phyloP scores from a whole-genome alignment of 2,113 vertebrate genomes.

The Camarhynchus parvulus region DNA sequence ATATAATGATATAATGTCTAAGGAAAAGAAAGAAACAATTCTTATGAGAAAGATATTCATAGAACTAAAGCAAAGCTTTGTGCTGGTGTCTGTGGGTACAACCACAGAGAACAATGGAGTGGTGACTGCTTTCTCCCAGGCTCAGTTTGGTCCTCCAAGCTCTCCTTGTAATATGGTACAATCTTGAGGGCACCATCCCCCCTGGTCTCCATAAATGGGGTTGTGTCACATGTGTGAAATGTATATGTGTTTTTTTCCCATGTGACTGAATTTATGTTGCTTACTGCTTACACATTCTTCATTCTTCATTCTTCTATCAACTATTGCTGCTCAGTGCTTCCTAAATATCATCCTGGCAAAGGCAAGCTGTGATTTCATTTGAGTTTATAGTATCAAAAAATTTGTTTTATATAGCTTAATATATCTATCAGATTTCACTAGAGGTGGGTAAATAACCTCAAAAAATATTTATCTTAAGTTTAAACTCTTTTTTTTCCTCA shows the following conservation, averaged over 20 bases:
- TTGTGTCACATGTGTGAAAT: background rate
- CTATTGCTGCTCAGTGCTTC: background rate
- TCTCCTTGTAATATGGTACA: background rate
- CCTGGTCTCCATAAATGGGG: background rate
- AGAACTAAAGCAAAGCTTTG: slow-evolving; percentile 24
- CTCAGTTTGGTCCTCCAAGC: background rate
- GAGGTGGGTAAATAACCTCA: background rate
- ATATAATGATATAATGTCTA: background rate
- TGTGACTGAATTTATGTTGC: background rate
- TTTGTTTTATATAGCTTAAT: background rate
- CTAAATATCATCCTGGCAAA: slow-evolving; percentile 1
- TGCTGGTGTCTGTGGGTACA: background rate
- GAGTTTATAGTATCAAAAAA: background rate
- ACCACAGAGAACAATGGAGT: background rate
- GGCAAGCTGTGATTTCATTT: background rate
- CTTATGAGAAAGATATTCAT: slow-evolving; percentile 62
- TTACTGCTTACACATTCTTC: background rate
- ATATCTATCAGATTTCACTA: background rate
- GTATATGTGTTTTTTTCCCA: background rate
- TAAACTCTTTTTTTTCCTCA: background rate
- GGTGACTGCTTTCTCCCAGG: background rate
- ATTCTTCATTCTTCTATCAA: slow-evolving; percentile 17
- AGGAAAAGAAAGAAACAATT: slow-evolving; percentile 64
- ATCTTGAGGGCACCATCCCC: background rate
- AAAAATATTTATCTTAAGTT: background rate